Base-by-base conservation (phyloP, 2,797 vertebrate genomes). In the Clarias laeviceps region DNA sequence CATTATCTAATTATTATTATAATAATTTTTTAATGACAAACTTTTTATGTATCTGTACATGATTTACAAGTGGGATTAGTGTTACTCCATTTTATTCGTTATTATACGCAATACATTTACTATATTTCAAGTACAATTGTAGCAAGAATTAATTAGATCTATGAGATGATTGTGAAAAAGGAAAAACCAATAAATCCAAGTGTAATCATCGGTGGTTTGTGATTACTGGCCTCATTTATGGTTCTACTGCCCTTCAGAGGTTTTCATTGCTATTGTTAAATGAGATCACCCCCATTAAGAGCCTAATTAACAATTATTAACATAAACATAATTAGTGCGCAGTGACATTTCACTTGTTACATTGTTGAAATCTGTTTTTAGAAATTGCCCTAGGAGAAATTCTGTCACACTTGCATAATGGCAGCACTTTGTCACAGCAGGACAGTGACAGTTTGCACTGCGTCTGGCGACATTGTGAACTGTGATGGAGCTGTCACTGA, bases 271-370 rank as follows among this genome's bases (percentile, higher is more conserved):
- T 95, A 96, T 97, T 97, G 97, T 97, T 97, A 98, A 99, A 99
- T 98, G 97, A 97, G 96, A 97, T 93, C 94, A 95, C 95, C 95
- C 94, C 95, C 96, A 97, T 97, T 98, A 97, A 95, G 91, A 93
- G 90, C 90, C 96, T 98, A 99, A 99, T 99, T 97, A 99, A 97
- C 97, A 99, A 98, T 99, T 99, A 98, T 99, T 99, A 98, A 96
- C 97, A 97, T 97, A 97, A 98, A 97, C 96, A 98, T 97, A 98
- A 99, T 98, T 98, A 99, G 96, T 92, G 90, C 94, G 95, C 89
- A 93, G 92, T 98, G 98, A 98, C 97, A 99, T 98, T 98, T 97
- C 96, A 95, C 95, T 96, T 94, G 93, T 94, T 94, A 95, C 94
- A 96, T 98, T 98, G 97, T 98, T 97, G 93, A 97, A 97, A 97